A percentile compares a stretch with the other conserved stretches of the same genome.
Evolutionary conservation across 2,113 vertebrate genomes (phyloP).

Genomic region (Rhinopomastus cyanomelas): DNA sequence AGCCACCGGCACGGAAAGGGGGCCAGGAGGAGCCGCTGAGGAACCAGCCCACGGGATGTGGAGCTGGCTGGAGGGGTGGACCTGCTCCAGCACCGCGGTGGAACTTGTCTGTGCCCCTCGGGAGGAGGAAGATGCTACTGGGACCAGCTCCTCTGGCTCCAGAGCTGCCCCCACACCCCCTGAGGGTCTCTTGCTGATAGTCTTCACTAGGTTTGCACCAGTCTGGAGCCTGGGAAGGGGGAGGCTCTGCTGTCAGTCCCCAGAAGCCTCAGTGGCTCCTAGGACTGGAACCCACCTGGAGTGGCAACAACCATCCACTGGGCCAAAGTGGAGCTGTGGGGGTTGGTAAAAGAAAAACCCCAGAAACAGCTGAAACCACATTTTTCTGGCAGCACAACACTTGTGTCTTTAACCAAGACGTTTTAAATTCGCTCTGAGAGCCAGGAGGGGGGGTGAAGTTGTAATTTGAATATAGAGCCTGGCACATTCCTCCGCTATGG

Average conservation of each 20-base stretch:
- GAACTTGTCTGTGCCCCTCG: fast-evolving
- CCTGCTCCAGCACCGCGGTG: fast-evolving
- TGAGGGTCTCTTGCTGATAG: fast-evolving
- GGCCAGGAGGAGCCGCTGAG: neutral
- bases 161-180: fast-evolving
- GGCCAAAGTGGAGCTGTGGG: neutral
- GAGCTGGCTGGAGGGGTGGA: fast-evolving
- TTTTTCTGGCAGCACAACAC: conserved; percentile 48
- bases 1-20: neutral
- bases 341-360: neutral
- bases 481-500: conserved; percentile 62
- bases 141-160: neutral
- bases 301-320: neutral
- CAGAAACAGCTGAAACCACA: neutral
- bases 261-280: too few relatives aligned
- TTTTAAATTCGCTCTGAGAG: neutral
- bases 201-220: fast-evolving
- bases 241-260: fast-evolving
- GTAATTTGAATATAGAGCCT: conserved; percentile 58
- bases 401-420: conserved; percentile 12
- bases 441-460: conserved; percentile 2
- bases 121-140: neutral
- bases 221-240: neutral
- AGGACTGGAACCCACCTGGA: neutral
- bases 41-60: fast-evolving